A percentile compares a stretch with the other conserved stretches of the same genome.
Conservation (phyloP, 2,797 vertebrate genomes). For the Chloroceryle inda region DNA sequence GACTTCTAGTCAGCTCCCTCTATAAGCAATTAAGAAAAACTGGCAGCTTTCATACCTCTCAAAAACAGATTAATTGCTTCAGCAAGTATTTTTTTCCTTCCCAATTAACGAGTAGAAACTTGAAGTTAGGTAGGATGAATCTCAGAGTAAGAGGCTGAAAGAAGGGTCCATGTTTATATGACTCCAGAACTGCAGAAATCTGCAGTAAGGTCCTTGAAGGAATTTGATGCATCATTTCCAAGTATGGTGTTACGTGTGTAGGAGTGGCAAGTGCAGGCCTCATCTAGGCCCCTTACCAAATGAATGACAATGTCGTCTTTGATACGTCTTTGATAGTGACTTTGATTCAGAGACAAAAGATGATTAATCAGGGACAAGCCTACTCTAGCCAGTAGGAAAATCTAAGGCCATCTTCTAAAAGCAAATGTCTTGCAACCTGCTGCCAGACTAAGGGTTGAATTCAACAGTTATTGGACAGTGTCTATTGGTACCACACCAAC, state of each 20-base stretch:
- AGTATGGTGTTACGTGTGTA: neutral
- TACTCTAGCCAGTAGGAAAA: neutral
- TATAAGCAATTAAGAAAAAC: neutral
- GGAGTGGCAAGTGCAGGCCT: neutral
- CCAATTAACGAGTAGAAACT: neutral
- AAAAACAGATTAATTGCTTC: neutral
- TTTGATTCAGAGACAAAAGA: neutral
- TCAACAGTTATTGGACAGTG: neutral
- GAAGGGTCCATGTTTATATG: neutral
- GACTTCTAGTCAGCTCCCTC: neutral
- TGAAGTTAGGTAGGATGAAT: neutral
- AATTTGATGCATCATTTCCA: neutral
- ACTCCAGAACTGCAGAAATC: neutral
- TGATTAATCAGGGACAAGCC: neutral
- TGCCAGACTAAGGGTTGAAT: neutral
- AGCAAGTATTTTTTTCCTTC: neutral
- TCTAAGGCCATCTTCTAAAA: neutral
- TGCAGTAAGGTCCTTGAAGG: neutral
- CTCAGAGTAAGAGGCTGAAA: neutral
- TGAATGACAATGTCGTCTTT: neutral
- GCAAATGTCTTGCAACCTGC: neutral
- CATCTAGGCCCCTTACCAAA: neutral
- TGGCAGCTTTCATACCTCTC: neutral
- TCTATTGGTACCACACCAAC: neutral
- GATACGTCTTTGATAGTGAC: neutral